phyloP scores from a whole-genome alignment of 2,888 invertebrate genomes.

The Cosmopolites sordidus region DNA sequence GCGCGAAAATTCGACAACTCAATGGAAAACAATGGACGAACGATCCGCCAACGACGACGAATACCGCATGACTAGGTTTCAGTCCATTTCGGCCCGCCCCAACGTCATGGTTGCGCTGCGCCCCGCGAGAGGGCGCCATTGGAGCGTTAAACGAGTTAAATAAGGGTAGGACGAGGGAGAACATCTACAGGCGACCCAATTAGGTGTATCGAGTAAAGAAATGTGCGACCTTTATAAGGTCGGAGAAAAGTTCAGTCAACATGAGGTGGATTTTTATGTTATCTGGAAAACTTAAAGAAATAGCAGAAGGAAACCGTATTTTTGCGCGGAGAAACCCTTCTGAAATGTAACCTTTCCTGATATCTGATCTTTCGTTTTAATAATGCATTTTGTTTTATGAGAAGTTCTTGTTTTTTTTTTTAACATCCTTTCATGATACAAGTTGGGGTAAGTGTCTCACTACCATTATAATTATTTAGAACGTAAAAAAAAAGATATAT shows the following conservation, averaged over 20 bases:
- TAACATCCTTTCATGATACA: too few species aligned
- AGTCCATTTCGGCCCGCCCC: conserved; percentile 34
- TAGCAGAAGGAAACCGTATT: too few species aligned
- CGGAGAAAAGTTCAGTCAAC: not conserved
- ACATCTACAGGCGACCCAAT: not conserved
- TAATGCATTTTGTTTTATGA: too few species aligned
- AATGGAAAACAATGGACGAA: conserved; percentile 29
- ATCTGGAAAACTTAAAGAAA: too few species aligned
- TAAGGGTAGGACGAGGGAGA: conserved; percentile 14
- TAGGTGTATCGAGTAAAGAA: not conserved
- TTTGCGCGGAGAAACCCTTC: too few species aligned
- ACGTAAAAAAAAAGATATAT: too few species aligned
- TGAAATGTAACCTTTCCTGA: too few species aligned
- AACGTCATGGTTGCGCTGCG: conserved; percentile 30
- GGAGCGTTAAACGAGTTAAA: conserved; percentile 15
- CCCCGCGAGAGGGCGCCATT: conserved; percentile 41
- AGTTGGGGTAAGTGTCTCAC: too few species aligned
- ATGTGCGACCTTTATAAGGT: not conserved
- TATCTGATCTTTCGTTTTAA: too few species aligned
- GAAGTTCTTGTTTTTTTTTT: too few species aligned
- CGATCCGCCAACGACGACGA: conserved; percentile 39
- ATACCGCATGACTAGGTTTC: conserved; percentile 45
- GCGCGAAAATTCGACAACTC: conserved; percentile 26
- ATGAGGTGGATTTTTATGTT: too few species aligned
- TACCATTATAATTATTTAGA: too few species aligned